Evolutionary conservation across 2,113 vertebrate species (phyloP).

Genomic region (Prunella fulvescens): DNA sequence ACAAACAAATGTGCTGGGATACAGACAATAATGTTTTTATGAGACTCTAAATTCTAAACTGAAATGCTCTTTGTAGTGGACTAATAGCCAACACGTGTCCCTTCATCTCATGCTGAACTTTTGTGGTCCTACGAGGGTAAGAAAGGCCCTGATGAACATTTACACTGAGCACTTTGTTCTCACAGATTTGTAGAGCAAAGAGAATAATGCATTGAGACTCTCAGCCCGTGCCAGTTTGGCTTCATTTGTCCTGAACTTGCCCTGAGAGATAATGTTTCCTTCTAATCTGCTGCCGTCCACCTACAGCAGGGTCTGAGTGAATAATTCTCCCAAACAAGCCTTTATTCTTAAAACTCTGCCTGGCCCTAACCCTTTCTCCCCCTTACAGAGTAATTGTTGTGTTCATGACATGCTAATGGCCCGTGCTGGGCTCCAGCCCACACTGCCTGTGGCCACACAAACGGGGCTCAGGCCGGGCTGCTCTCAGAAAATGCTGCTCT

Average conservation of each 20-base stretch:
- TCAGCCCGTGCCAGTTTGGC: constrained; percentile 66
- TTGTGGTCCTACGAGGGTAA: constrained; percentile 69
- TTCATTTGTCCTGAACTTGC: constrained; percentile 72
- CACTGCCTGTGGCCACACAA: constrained; percentile 46
- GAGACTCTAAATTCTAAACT: constrained; percentile 86
- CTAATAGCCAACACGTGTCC: constrained; percentile 86
- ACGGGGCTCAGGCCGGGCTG: not conserved
- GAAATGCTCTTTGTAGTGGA: constrained; percentile 85
- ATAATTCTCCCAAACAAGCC: constrained; percentile 81
- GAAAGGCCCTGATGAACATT: constrained; percentile 71
- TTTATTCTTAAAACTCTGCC: constrained; percentile 60
- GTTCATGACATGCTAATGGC: constrained; percentile 33
- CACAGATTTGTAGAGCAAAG: constrained; percentile 68
- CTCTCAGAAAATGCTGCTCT: constrained; percentile 24
- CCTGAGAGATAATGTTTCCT: constrained; percentile 85
- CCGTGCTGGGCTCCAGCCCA: constrained; percentile 47
- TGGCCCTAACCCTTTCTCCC: constrained; percentile 27
- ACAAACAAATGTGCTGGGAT: constrained; percentile 84
- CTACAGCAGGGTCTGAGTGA: constrained; percentile 72
- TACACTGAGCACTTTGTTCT: constrained; percentile 84
- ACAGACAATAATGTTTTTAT: constrained; percentile 94
- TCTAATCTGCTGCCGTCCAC: constrained; percentile 80
- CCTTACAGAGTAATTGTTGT: constrained; percentile 50
- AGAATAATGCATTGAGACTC: constrained; percentile 77
- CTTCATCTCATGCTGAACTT: constrained; percentile 84